Evolutionary conservation across 2,888 invertebrate species (phyloP).

Genomic region (Caradrina kadenii): DNA sequence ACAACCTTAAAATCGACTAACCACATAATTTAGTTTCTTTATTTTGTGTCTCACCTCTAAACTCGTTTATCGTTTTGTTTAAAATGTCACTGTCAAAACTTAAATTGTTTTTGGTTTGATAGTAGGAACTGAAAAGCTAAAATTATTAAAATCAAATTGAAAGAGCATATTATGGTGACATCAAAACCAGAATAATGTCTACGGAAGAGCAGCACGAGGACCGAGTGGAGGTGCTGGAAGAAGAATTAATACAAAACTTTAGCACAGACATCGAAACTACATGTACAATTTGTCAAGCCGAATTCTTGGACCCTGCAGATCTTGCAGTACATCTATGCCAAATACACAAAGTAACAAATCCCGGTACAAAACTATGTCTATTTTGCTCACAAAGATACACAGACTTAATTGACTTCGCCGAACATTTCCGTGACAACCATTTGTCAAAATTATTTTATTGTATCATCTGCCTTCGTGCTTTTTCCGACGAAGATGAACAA

Average conservation of each 20-base stretch:
- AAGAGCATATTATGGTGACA: slow-evolving; percentile 5
- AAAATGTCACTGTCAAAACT: slow-evolving; percentile 28
- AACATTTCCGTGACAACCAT: slow-evolving; percentile 77
- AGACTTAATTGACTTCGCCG: slow-evolving; percentile 70
- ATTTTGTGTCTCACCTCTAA: background rate
- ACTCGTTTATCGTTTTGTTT: background rate
- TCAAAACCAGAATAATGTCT: slow-evolving; percentile 46
- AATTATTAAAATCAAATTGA: background rate
- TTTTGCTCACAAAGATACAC: slow-evolving; percentile 71
- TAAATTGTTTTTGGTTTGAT: background rate
- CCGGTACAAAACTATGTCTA: slow-evolving; percentile 65
- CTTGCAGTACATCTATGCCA: slow-evolving; percentile 75
- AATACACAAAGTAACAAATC: slow-evolving; percentile 67
- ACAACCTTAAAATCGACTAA: slow-evolving; percentile 13
- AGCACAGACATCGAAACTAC: slow-evolving; percentile 48
- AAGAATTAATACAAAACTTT: slow-evolving; percentile 20
- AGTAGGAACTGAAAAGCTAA: background rate
- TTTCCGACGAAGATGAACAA: slow-evolving; percentile 55
- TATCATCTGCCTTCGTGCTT: slow-evolving; percentile 73
- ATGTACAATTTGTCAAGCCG: slow-evolving; percentile 58
- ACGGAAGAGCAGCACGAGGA: slow-evolving; percentile 33
- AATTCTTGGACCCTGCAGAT: slow-evolving; percentile 82
- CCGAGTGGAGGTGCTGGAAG: slow-evolving; percentile 33
- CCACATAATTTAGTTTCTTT: too few species aligned
- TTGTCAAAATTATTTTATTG: slow-evolving; percentile 71